phyloP scores from a whole-genome alignment of 2,797 vertebrate genomes.

The Poeciliopsis gracilis region DNA sequence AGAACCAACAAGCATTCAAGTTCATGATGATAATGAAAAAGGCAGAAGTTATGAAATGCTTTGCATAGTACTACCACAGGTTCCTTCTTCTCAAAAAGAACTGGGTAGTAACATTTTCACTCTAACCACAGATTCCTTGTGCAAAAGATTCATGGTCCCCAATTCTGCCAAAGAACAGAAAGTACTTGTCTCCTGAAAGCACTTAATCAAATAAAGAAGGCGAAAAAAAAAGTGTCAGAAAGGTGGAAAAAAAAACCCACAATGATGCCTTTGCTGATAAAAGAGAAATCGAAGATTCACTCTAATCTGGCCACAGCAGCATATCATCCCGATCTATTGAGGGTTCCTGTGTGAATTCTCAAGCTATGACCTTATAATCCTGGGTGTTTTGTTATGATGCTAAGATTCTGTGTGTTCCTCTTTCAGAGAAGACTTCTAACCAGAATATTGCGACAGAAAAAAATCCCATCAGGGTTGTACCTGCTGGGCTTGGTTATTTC shows the following conservation, averaged over 20 bases:
- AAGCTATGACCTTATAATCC: background rate
- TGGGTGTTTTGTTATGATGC: constrained; percentile 12
- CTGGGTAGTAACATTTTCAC: background rate
- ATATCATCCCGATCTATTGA: constrained; percentile 2
- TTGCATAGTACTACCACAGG: background rate
- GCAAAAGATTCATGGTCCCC: background rate
- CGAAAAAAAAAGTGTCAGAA: background rate
- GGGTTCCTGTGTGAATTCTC: constrained; percentile 31
- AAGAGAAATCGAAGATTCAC: background rate
- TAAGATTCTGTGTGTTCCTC: constrained; percentile 4
- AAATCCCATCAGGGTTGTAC: background rate
- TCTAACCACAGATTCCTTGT: background rate
- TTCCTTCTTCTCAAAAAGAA: background rate
- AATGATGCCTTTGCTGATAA: background rate
- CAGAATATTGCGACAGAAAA: constrained; percentile 7
- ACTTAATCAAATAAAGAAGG: background rate
- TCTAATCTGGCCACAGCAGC: background rate
- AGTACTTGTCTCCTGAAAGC: background rate
- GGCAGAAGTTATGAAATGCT: background rate
- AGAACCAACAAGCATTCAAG: constrained; percentile 41
- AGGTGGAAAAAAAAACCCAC: background rate
- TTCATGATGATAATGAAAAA: background rate
- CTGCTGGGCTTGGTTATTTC: constrained; percentile 1
- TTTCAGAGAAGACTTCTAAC: constrained; percentile 34
- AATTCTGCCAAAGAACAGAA: constrained; percentile 1